Conservation (phyloP, 2,113 vertebrate species). For the Acanthisitta chloris region DNA sequence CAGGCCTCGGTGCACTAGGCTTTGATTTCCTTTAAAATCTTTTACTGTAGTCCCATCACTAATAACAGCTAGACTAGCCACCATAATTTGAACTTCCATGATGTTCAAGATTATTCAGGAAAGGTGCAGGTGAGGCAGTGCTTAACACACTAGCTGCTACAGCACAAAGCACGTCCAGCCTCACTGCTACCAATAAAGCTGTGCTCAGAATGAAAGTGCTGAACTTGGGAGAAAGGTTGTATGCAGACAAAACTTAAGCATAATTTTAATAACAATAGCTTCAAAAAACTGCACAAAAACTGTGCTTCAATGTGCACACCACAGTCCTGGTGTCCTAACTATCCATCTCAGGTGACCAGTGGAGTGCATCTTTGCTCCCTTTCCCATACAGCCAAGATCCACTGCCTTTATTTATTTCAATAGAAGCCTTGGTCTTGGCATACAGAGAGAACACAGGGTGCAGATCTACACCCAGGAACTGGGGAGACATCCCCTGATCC, state of each 20-base stretch:
- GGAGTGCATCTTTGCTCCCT: slow-evolving; percentile 22
- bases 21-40: neutral
- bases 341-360: neutral
- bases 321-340: neutral
- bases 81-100: neutral
- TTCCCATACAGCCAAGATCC: neutral
- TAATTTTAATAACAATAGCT: slow-evolving; percentile 5
- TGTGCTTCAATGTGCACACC: neutral
- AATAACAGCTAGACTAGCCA: neutral
- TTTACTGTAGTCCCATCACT: neutral
- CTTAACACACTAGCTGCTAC: neutral
- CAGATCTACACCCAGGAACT: neutral
- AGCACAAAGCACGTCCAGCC: neutral
- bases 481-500: slow-evolving; percentile 30
- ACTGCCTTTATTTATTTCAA: neutral
- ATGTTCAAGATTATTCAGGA: neutral
- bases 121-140: neutral
- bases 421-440: neutral
- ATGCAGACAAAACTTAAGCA: slow-evolving; percentile 5
- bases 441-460: neutral
- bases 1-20: neutral
- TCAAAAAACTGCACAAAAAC: neutral
- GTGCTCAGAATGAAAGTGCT: neutral
- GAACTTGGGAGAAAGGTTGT: neutral
- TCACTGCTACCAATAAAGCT: neutral